Evolutionary conservation across 2,113 vertebrate species (phyloP), one percentile per base, ranked within the genome.

Genomic region (Percopsis transmontana): DNA sequence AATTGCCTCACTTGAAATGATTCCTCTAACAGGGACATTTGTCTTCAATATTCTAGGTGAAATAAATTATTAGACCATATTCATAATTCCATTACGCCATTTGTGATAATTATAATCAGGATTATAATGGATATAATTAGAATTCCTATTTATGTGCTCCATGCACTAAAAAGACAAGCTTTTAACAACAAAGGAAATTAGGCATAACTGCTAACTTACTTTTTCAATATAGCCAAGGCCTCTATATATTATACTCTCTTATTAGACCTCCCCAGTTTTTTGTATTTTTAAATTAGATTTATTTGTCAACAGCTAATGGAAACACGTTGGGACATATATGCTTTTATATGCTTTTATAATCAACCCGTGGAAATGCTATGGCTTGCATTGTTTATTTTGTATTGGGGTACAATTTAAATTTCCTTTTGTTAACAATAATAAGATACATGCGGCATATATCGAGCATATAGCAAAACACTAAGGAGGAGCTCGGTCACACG

Each of bases 401-500:
- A 19, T 1, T 18, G 48, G 48, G 48, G 5, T 19, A 50, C n/a
- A 48, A 50, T 44, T 16, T 44, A 12, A 12, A 14, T 44, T 2
- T 14, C 9, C 3, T 44, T 0, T 44, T 44, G 14, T 44, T 16
- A 12, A 12, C 48, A 9, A 19, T n/a, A n/a, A n/a, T n/a, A n/a
- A n/a, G n/a, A n/a, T n/a, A n/a, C n/a, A n/a, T n/a, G n/a, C n/a
- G n/a, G n/a, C n/a, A n/a, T n/a, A n/a, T 47, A 47, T n/a, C 2
- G n/a, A 7, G 8, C 27, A 47, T 15, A 16, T 5, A 6, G 7
- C 45, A 47, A 62, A 47, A 33, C 45, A 24, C 21, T 15, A 12
- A 21, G 58, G 41, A 14, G 2, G 45, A 15, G 15, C 51, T 18
- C 8, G 68, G 79, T n/a, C n/a, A n/a, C n/a, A n/a, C n/a, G 82